Percentiles rank a stretch among this genome's conserved stretches.
Conservation (phyloP, 2,888 invertebrate genomes). For the Megalurothrips usitatus region DNA sequence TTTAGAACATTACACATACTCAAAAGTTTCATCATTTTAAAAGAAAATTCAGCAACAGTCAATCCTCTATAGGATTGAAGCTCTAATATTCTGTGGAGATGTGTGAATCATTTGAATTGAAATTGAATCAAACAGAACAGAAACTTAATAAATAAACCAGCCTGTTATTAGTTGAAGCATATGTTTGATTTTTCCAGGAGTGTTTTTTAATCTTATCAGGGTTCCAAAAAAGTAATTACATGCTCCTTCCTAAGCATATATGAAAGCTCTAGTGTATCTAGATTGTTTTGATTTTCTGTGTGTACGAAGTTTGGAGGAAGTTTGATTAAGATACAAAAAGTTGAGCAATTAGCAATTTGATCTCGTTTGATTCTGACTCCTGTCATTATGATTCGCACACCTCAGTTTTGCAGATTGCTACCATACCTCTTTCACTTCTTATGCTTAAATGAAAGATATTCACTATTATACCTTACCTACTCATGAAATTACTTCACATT, state of each 20-base stretch:
- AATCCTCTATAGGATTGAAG: not conserved
- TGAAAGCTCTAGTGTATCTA: not conserved
- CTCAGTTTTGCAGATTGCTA: not conserved
- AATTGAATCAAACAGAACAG: not conserved
- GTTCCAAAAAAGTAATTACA: not conserved
- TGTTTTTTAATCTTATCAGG: not conserved
- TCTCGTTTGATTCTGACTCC: not conserved
- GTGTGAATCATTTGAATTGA: not conserved
- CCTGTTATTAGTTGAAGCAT: not conserved
- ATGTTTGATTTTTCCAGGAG: not conserved
- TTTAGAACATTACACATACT: not conserved
- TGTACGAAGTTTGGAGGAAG: not conserved
- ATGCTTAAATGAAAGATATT: not conserved
- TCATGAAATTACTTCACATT: not conserved
- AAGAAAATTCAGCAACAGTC: not conserved
- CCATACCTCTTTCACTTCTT: not conserved
- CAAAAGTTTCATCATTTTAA: not conserved
- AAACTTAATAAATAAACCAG: not conserved
- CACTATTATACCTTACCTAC: not conserved
- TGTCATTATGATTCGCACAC: not conserved
- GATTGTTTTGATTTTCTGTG: not conserved
- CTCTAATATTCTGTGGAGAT: not conserved
- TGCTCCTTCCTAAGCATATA: not conserved
- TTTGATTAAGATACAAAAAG: not conserved
- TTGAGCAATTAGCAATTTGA: conserved; percentile 20